These are phyloP conservation scores for Galemys pyrenaicus DNA, from an alignment of 2,113 vertebrate species.

Conservation along the genomic window DNA sequence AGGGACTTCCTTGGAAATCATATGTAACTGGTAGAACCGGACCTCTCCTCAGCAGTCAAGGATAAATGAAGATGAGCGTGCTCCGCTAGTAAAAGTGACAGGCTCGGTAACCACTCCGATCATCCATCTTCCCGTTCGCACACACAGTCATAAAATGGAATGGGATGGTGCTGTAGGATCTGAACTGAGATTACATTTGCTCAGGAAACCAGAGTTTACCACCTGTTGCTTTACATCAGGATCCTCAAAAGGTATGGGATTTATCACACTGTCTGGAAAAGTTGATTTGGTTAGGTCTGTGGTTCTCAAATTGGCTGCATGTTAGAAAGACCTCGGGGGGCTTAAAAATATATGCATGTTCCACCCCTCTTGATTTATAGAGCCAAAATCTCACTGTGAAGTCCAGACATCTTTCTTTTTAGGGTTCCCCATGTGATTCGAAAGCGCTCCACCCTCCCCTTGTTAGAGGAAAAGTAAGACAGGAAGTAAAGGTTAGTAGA, in stretches of 20 bases:
- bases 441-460: too few relatives aligned
- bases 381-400: not conserved
- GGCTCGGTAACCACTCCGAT: slow-evolving; percentile 20
- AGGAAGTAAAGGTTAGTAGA: not conserved
- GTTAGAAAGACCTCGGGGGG: not conserved
- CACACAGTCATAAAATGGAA: slow-evolving; percentile 35
- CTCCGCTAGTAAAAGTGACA: slow-evolving; percentile 57
- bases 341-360: not conserved
- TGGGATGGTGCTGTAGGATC: not conserved
- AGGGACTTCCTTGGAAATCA: slow-evolving; percentile 59
- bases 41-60: slow-evolving; percentile 56
- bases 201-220: slow-evolving; percentile 62
- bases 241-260: not conserved
- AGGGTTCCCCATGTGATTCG: not conserved
- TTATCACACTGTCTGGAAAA: not conserved
- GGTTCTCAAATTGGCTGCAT: not conserved
- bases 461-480: not conserved
- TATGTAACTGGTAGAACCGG: slow-evolving; percentile 59
- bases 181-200: slow-evolving; percentile 65
- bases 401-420: not conserved
- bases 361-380: not conserved
- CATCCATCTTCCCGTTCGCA: slow-evolving; percentile 51
- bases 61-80: slow-evolving; percentile 68
- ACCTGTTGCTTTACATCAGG: slow-evolving; percentile 4
- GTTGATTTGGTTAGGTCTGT: not conserved